phyloP scores from a whole-genome alignment of 2,888 invertebrate species.

The Molorchus minor region DNA sequence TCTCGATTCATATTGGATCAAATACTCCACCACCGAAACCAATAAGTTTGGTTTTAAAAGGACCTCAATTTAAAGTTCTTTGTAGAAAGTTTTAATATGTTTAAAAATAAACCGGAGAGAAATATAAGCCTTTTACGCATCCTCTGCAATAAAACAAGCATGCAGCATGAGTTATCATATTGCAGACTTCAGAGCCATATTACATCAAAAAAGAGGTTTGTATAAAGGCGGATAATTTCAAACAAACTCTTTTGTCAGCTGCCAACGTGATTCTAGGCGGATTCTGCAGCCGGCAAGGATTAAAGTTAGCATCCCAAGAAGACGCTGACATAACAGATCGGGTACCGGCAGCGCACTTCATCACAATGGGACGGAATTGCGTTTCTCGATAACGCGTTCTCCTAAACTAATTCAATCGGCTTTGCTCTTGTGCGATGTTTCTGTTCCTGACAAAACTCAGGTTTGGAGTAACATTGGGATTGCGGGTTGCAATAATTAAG shows the following conservation, averaged over 20 bases:
- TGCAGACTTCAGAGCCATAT: slow-evolving; percentile 39
- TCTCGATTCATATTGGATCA: no score
- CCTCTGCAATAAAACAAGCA: slow-evolving; percentile 8
- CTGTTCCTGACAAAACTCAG: slow-evolving; percentile 30
- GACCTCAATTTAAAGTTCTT: neutral
- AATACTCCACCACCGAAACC: no score
- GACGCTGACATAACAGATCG: slow-evolving; percentile 50
- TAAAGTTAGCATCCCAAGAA: slow-evolving; percentile 41
- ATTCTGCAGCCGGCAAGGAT: slow-evolving; percentile 44
- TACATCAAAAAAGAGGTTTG: slow-evolving; percentile 43
- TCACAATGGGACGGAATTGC: slow-evolving; percentile 41
- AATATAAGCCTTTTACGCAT: slow-evolving; percentile 11
- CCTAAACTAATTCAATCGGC: slow-evolving; percentile 32
- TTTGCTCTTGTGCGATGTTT: slow-evolving; percentile 30
- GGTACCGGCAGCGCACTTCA: slow-evolving; percentile 40
- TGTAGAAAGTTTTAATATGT: slow-evolving; percentile 4
- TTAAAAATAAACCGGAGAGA: slow-evolving; percentile 14
- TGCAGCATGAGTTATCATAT: slow-evolving; percentile 27
- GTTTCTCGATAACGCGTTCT: slow-evolving; percentile 24
- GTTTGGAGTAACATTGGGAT: slow-evolving; percentile 33
- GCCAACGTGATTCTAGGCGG: slow-evolving; percentile 42
- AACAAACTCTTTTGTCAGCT: slow-evolving; percentile 47
- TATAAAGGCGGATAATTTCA: slow-evolving; percentile 48
- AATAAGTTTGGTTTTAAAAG: no score
- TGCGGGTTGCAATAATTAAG: slow-evolving; percentile 31